Percentiles rank a stretch among this genome's conserved stretches.
Conservation (phyloP, 92 coral and sea anemone species). For the Phenganax marumi region DNA sequence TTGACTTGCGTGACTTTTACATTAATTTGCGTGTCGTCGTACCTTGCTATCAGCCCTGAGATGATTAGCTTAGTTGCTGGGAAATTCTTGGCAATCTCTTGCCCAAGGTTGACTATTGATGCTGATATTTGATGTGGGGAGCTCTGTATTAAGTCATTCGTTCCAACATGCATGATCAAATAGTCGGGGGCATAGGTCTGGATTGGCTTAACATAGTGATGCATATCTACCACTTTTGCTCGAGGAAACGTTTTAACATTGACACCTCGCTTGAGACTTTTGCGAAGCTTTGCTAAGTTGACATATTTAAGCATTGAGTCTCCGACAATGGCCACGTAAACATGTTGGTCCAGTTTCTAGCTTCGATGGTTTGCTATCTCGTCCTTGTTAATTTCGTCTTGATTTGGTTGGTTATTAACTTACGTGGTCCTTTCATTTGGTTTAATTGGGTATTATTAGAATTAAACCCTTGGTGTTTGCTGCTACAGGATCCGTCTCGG, state of each 20-base stretch:
- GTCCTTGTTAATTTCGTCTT: no score
- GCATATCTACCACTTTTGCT: no score
- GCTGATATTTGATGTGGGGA: not conserved
- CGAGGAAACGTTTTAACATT: no score
- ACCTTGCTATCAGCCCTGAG: no score
- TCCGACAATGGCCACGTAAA: not conserved
- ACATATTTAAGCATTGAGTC: not conserved
- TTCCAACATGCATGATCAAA: no score
- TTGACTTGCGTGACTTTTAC: not conserved
- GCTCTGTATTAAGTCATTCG: not conserved
- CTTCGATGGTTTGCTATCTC: no score
- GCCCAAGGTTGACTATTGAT: not conserved
- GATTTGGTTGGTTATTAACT: no score
- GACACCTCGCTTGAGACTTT: not conserved
- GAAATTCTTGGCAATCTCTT: not conserved
- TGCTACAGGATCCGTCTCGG: no score
- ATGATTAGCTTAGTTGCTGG: not conserved
- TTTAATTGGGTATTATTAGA: no score
- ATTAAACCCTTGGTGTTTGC: no score
- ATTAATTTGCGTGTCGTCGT: not conserved
- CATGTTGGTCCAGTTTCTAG: not conserved
- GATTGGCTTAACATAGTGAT: no score
- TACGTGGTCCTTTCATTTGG: no score
- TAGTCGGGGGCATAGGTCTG: not conserved
- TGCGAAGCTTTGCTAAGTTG: not conserved